phyloP scores from a whole-genome alignment of 2,113 vertebrate genomes.

The Hemiscyllium ocellatum region DNA sequence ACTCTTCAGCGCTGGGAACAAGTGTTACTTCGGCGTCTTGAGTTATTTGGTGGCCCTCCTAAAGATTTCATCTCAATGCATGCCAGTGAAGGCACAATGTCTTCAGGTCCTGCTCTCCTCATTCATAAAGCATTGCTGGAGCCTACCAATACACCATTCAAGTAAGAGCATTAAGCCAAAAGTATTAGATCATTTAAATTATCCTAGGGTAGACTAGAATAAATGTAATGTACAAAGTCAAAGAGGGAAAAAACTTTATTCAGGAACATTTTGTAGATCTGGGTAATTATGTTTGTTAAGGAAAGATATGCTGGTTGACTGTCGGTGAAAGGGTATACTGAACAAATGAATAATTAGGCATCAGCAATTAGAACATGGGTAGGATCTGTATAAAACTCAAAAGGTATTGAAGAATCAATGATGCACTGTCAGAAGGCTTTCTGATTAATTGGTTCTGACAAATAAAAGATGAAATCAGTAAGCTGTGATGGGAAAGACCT shows the following conservation, averaged over 20 bases:
- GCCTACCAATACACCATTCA: slow-evolving; percentile 91
- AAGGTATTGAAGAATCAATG: not conserved
- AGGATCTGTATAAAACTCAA: not conserved
- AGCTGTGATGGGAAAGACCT: not conserved
- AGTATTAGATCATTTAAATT: not conserved
- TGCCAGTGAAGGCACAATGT: slow-evolving; percentile 63
- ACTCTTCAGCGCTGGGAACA: slow-evolving; percentile 93
- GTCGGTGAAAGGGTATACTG: not conserved
- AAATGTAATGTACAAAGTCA: not conserved
- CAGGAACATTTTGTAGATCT: not conserved
- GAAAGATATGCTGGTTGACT: not conserved
- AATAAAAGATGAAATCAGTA: not conserved
- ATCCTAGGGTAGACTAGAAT: not conserved
- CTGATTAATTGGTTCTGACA: not conserved
- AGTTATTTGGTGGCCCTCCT: slow-evolving; percentile 83
- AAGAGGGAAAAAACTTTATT: not conserved
- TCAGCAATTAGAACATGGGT: not conserved
- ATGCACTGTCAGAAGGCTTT: not conserved
- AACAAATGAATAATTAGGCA: not conserved
- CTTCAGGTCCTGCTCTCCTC: slow-evolving; percentile 84
- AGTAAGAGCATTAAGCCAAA: slow-evolving; percentile 49
- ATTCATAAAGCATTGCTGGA: slow-evolving; percentile 89
- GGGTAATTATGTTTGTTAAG: not conserved
- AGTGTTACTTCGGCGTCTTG: slow-evolving; percentile 81
- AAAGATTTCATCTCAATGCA: slow-evolving; percentile 75